A percentile compares a stretch with the other conserved stretches of the same genome.
Conservation (phyloP, 2,888 invertebrate species). For the Zelleria hepariella region DNA sequence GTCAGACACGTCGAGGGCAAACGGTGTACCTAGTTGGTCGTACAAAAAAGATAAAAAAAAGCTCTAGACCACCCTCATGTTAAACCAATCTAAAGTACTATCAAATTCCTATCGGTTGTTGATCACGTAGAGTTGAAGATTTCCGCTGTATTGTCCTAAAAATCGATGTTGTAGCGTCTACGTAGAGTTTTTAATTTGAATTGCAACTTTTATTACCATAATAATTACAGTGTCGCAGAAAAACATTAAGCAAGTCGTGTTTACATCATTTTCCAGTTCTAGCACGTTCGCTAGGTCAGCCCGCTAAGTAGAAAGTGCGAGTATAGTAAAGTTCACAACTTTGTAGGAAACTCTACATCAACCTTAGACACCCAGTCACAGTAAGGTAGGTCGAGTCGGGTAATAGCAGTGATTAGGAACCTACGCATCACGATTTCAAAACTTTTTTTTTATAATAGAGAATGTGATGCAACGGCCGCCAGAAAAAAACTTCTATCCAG, state of each 20-base stretch:
- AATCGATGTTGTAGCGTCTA: neutral
- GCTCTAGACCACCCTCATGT: neutral
- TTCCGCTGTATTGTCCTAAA: neutral
- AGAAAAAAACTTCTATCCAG: constrained; percentile 31
- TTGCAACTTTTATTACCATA: neutral
- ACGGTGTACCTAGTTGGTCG: no score
- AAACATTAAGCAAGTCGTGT: neutral
- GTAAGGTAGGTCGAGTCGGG: neutral
- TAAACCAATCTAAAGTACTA: neutral
- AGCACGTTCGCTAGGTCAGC: neutral
- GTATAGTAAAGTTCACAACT: neutral
- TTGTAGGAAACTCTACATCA: neutral
- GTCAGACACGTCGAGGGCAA: no score
- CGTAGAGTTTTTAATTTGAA: neutral
- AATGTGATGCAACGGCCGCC: constrained; percentile 1
- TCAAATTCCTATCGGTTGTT: neutral
- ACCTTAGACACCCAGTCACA: neutral
- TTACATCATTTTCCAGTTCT: neutral
- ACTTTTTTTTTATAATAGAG: neutral
- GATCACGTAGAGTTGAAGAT: neutral
- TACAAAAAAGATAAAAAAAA: neutral
- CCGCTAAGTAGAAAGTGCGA: neutral
- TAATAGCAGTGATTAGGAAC: neutral
- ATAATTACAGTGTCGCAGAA: neutral
- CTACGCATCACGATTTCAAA: neutral